These are phyloP conservation scores for Himalopsyche tibetana DNA, from an alignment of 2,888 invertebrate genomes.

Conservation along the genomic window DNA sequence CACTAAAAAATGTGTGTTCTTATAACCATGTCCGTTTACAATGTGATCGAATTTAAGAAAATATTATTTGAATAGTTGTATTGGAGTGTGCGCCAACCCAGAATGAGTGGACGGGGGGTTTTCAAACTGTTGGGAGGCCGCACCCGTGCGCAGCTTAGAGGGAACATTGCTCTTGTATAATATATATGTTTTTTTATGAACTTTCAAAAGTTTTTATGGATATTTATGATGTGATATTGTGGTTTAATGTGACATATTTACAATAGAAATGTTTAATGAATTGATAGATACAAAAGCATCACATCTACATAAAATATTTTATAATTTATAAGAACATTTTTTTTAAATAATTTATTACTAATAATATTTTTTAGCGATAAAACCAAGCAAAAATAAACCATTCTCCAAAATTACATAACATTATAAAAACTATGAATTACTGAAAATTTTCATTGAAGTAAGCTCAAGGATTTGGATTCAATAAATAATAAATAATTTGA, in stretches of 20 bases:
- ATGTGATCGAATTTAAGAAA: too few relatives aligned
- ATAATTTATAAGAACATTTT: background rate
- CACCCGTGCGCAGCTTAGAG: too few relatives aligned
- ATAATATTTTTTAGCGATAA: background rate
- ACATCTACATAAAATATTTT: conserved; percentile 10
- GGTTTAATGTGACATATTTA: background rate
- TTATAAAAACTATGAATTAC: background rate
- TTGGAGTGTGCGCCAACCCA: too few relatives aligned
- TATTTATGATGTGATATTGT: too few relatives aligned
- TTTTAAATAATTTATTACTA: background rate
- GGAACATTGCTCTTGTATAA: too few relatives aligned
- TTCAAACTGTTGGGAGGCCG: too few relatives aligned
- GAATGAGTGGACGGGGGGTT: too few relatives aligned
- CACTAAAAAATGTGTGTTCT: too few relatives aligned
- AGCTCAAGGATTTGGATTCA: background rate
- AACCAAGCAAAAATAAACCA: background rate
- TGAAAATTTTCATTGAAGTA: background rate
- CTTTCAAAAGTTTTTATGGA: too few relatives aligned
- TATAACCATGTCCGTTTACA: too few relatives aligned
- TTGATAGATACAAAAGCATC: background rate
- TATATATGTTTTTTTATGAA: too few relatives aligned
- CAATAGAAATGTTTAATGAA: background rate
- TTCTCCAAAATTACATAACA: background rate
- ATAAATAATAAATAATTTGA: conserved; percentile 20
- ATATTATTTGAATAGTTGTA: too few relatives aligned